Conservation (phyloP, 2,113 vertebrate species). For the Xerus inauris region DNA sequence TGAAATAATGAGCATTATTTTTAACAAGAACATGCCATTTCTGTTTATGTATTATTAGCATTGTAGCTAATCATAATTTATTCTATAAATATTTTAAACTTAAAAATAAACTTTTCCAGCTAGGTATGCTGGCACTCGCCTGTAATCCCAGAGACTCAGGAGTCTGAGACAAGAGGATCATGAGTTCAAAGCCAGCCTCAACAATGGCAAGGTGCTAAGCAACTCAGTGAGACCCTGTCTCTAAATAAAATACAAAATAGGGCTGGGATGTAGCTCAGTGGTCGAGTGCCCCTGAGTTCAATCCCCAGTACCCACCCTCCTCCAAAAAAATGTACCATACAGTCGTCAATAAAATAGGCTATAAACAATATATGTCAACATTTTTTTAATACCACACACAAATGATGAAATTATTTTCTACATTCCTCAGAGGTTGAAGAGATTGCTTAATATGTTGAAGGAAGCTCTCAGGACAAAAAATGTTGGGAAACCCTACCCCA, state of each 20-base stretch:
- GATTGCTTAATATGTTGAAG: conserved; percentile 53
- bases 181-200: too few relatives aligned
- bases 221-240: too few relatives aligned
- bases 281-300: too few relatives aligned
- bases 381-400: conserved; percentile 15
- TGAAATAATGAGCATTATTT: background rate
- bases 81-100: conserved; percentile 14
- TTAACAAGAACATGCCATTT: conserved; percentile 7
- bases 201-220: too few relatives aligned
- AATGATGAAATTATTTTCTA: conserved; percentile 23
- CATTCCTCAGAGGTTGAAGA: conserved; percentile 45
- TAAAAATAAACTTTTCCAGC: conserved; percentile 14
- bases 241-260: too few relatives aligned
- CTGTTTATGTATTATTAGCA: background rate
- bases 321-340: too few relatives aligned
- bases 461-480: background rate
- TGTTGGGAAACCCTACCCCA: conserved; percentile 61
- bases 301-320: too few relatives aligned
- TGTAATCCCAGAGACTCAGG: too few relatives aligned
- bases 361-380: background rate
- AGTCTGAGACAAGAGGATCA: too few relatives aligned
- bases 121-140: too few relatives aligned
- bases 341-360: background rate
- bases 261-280: too few relatives aligned
- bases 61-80: conserved; percentile 35